Conservation (phyloP, 2,888 invertebrate species). For the Lycia hirtaria region DNA sequence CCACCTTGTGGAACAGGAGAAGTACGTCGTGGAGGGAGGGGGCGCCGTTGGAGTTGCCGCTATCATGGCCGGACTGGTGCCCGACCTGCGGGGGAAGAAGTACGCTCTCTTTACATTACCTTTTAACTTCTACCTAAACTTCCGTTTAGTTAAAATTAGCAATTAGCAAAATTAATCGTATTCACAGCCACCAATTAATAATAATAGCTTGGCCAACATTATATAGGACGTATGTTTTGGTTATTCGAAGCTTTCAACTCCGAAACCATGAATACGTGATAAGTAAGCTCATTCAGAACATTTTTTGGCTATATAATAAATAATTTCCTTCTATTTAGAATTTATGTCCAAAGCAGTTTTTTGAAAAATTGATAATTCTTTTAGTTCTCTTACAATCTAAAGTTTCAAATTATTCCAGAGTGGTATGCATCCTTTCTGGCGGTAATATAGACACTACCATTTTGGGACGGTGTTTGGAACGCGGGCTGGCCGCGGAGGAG, state of each 20-base stretch:
- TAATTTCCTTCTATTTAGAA: too few relatives aligned
- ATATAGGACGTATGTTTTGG: too few relatives aligned
- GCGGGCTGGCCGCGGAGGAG: slow-evolving; percentile 95
- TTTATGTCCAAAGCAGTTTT: too few relatives aligned
- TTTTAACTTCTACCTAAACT: neutral
- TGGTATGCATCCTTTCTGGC: slow-evolving; percentile 93
- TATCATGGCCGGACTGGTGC: slow-evolving; percentile 91
- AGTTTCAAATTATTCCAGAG: slow-evolving; percentile 84
- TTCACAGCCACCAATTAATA: too few relatives aligned
- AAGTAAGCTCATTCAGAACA: too few relatives aligned
- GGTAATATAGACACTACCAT: slow-evolving; percentile 97
- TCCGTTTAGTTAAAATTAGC: too few relatives aligned
- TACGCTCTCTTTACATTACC: slow-evolving; percentile 57
- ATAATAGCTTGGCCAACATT: too few relatives aligned
- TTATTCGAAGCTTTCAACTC: too few relatives aligned
- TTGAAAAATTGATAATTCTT: too few relatives aligned
- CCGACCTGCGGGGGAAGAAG: slow-evolving; percentile 93
- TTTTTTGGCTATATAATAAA: too few relatives aligned
- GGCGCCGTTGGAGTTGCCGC: slow-evolving; percentile 95
- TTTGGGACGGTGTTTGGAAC: slow-evolving; percentile 93
- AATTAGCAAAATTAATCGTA: too few relatives aligned
- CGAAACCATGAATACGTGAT: too few relatives aligned
- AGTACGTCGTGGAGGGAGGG: slow-evolving; percentile 96
- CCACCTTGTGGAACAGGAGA: slow-evolving; percentile 92
- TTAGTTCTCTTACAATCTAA: neutral